A percentile compares a stretch with the other conserved stretches of the same genome.
These are phyloP conservation scores for Parnassius mnemosyne DNA, from an alignment of 2,888 invertebrate species.

Conservation along the genomic window DNA sequence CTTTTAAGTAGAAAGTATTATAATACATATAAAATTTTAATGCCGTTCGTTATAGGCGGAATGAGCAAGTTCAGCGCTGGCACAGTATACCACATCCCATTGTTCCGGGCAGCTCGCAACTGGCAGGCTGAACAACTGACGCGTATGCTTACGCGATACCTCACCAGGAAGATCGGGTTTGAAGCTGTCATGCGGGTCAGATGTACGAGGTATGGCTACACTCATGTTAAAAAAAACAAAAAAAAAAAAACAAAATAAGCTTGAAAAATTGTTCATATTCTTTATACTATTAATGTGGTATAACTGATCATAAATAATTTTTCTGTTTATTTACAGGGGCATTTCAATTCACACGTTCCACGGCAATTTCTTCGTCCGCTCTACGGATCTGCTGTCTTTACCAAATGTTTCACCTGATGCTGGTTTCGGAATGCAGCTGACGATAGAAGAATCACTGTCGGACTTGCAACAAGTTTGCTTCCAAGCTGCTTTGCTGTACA, in stretches of 20 bases:
- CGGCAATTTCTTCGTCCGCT: constrained; percentile 99
- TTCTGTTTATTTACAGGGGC: constrained; percentile 77
- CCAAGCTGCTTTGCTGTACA: constrained; percentile 98
- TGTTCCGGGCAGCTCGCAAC: constrained; percentile 87
- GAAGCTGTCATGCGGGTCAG: constrained; percentile 99
- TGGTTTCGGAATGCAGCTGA: constrained; percentile 98
- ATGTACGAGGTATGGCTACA: constrained; percentile 86
- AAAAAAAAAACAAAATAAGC: no score
- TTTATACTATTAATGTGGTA: no score
- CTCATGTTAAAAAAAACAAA: no score
- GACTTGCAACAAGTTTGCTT: constrained; percentile 96
- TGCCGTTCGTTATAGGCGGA: constrained; percentile 81
- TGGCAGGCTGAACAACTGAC: constrained; percentile 88
- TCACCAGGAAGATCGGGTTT: constrained; percentile 98
- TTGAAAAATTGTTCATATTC: no score
- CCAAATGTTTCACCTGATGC: constrained; percentile 99
- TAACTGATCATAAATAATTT: no score
- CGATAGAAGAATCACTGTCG: constrained; percentile 94
- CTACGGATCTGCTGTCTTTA: constrained; percentile 96
- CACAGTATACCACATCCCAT: constrained; percentile 94
- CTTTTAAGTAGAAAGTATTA: no score
- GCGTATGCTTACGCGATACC: constrained; percentile 90
- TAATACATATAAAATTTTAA: no score
- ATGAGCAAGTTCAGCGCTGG: constrained; percentile 98
- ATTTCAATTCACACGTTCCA: constrained; percentile 98